A percentile compares a stretch with the other conserved stretches of the same genome.
Evolutionary conservation across 2,797 vertebrate species (phyloP).

Genomic region (Lepidocolaptes lacrymiger): DNA sequence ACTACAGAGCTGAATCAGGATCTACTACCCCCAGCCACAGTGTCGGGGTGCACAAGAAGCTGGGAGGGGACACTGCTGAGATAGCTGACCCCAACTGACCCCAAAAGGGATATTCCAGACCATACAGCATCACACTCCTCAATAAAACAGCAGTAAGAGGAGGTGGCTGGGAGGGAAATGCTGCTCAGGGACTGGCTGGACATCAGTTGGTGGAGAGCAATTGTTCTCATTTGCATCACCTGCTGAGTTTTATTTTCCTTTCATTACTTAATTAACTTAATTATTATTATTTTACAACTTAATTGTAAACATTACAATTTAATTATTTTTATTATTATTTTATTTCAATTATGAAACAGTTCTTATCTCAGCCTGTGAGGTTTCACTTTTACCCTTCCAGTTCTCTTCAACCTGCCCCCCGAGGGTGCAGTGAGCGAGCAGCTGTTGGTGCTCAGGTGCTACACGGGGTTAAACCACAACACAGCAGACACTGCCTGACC

Average conservation of each 20-base stretch:
- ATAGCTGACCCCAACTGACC: background rate
- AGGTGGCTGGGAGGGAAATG: background rate
- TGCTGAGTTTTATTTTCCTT: background rate
- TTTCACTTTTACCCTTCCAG: background rate
- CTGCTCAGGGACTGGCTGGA: background rate
- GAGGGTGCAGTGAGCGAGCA: background rate
- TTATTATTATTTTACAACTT: background rate
- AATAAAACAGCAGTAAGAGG: background rate
- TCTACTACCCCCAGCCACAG: background rate
- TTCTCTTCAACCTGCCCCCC: background rate
- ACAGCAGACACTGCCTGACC: fast-evolving
- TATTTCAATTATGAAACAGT: background rate
- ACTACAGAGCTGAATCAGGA: background rate
- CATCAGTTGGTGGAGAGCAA: background rate
- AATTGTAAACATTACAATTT: too few relatives aligned
- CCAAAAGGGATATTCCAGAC: background rate
- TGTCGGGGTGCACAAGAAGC: background rate
- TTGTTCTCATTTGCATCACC: background rate
- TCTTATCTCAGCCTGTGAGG: background rate
- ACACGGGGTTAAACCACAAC: background rate
- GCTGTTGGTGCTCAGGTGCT: background rate
- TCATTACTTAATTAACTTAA: background rate
- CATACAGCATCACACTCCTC: background rate
- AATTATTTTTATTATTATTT: background rate
- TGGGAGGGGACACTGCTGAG: background rate